A percentile compares a stretch with the other conserved stretches of the same genome.
These are phyloP conservation scores for Halictus ligatus DNA, from an alignment of 2,888 invertebrate species.

Conservation along the genomic window DNA sequence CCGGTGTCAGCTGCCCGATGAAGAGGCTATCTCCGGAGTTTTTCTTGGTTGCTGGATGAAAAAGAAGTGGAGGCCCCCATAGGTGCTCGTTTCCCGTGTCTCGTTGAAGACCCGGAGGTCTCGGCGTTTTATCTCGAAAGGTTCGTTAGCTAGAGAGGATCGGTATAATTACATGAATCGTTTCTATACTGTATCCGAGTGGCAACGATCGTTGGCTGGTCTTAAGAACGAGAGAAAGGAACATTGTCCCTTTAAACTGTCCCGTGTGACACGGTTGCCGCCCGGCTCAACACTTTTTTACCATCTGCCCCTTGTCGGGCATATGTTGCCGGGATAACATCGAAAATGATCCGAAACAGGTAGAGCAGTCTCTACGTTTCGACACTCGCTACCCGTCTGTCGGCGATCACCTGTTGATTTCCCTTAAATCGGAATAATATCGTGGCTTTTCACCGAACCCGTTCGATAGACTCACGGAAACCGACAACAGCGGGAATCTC, in stretches of 20 bases:
- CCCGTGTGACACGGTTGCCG: conserved; percentile 61
- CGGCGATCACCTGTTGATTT: conserved; percentile 79
- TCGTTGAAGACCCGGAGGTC: background rate
- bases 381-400: conserved; percentile 81
- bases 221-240: background rate
- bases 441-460: conserved; percentile 56
- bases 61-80: background rate
- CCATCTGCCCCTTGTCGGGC: conserved; percentile 78
- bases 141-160: background rate
- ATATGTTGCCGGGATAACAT: conserved; percentile 77
- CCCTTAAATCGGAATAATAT: conserved; percentile 78
- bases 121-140: background rate
- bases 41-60: background rate
- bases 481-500: background rate
- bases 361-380: conserved; percentile 62
- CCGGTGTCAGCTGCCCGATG: background rate
- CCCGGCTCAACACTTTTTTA: conserved; percentile 68
- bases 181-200: conserved; percentile 4
- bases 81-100: background rate
- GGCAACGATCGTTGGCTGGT: conserved; percentile 39
- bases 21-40: background rate
- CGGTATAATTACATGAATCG: conserved; percentile 17
- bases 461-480: background rate
- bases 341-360: conserved; percentile 74
- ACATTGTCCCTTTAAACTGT: conserved; percentile 56